phyloP scores from a whole-genome alignment of 1,140 invertebrate genomes.

The Drosophila sp. region DNA sequence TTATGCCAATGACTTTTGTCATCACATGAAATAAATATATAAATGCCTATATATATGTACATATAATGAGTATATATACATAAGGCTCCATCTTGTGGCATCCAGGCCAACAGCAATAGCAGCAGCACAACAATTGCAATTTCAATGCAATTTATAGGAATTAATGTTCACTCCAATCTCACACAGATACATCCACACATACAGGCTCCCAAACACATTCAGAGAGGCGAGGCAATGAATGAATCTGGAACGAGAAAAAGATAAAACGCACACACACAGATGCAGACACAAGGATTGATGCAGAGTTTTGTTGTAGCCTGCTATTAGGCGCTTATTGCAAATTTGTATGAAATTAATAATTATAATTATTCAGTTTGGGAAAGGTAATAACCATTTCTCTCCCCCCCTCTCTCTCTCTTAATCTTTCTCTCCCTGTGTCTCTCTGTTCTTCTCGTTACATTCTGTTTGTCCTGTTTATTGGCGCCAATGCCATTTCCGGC shows the following conservation, averaged over 20 bases:
- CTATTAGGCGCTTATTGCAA: slow-evolving; percentile 3
- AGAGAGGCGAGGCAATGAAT: background rate
- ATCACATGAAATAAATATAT: slow-evolving; percentile 4
- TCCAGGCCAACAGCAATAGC: slow-evolving; percentile 7
- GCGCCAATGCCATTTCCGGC: background rate
- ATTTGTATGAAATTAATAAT: slow-evolving; percentile 20
- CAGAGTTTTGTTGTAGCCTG: slow-evolving; percentile 1
- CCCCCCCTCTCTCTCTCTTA: background rate
- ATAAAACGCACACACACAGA: background rate
- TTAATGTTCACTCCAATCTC: background rate
- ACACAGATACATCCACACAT: background rate
- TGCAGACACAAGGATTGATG: background rate
- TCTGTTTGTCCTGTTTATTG: slow-evolving; percentile 7
- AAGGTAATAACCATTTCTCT: background rate
- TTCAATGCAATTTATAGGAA: slow-evolving; percentile 16
- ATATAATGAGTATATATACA: slow-evolving; percentile 3
- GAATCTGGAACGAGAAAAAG: background rate
- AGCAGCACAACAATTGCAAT: slow-evolving; percentile 17
- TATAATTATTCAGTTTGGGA: background rate
- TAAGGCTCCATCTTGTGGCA: slow-evolving; percentile 13
- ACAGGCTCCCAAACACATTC: background rate
- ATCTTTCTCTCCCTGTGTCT: background rate
- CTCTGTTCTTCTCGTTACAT: background rate
- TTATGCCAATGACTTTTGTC: slow-evolving; percentile 15
- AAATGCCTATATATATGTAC: slow-evolving; percentile 11